phyloP scores from a whole-genome alignment of 2,797 vertebrate species.

The Catamblyrhynchus diadema region DNA sequence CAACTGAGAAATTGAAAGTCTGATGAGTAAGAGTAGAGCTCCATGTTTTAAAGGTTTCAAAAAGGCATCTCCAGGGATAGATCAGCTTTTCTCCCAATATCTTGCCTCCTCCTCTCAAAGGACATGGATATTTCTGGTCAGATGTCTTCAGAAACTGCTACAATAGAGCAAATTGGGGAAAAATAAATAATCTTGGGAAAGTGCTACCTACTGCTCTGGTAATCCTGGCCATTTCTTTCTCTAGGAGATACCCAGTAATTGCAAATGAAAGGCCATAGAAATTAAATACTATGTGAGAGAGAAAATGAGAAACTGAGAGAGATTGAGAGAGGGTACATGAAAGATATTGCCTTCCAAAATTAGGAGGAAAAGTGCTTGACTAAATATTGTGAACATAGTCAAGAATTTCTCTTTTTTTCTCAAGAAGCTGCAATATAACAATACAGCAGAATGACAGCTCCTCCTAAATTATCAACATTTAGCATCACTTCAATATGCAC shows the following conservation, averaged over 20 bases:
- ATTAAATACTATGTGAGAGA: background rate
- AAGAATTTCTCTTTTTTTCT: fast-evolving
- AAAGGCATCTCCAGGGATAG: background rate
- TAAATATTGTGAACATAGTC: background rate
- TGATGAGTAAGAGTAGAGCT: background rate
- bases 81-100: background rate
- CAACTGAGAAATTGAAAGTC: background rate
- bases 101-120: background rate
- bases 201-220: background rate
- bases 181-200: background rate
- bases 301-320: background rate
- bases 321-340: background rate
- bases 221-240: background rate
- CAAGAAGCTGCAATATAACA: background rate
- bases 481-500: background rate
- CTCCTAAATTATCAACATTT: background rate
- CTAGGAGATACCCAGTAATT: background rate
- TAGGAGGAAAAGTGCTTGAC: background rate
- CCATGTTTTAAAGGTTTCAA: background rate
- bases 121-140: background rate
- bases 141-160: background rate
- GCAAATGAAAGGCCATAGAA: background rate
- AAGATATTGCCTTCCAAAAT: background rate
- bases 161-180: background rate
- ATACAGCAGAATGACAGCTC: background rate